These are phyloP conservation scores for Grammomys surdaster DNA, from an alignment of 2,113 vertebrate genomes.

Conservation along the genomic window DNA sequence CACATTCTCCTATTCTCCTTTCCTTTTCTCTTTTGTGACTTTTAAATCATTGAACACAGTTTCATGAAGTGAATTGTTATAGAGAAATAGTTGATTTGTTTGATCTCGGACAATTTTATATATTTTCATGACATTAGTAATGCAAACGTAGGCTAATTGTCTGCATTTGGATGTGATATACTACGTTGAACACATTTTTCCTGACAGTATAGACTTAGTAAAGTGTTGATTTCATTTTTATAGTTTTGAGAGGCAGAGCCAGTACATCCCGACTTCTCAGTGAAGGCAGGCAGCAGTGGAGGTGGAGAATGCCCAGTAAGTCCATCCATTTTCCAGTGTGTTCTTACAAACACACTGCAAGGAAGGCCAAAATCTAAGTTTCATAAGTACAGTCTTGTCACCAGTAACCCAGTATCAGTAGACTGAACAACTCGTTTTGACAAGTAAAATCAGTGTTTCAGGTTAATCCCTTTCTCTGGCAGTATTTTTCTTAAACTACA, in stretches of 20 bases:
- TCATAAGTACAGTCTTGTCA: not conserved
- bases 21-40: constrained; percentile 3
- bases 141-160: not conserved
- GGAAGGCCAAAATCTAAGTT: not conserved
- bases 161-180: not conserved
- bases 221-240: constrained; percentile 29
- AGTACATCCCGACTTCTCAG: not conserved
- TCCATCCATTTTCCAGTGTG: not conserved
- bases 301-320: not conserved
- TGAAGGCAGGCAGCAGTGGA: not conserved
- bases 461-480: constrained; percentile 23
- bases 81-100: not conserved
- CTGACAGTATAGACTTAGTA: not conserved
- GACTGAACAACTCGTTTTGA: constrained; percentile 32
- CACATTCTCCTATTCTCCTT: not conserved
- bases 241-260: not conserved
- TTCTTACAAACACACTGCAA: not conserved
- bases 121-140: not conserved
- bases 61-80: constrained; percentile 6
- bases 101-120: not conserved
- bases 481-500: constrained; percentile 26
- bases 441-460: constrained; percentile 38
- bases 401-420: not conserved
- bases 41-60: not conserved
- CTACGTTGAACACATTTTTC: not conserved